Base-by-base conservation (phyloP, 2,888 invertebrate genomes). In the Lasioglossum morio region DNA sequence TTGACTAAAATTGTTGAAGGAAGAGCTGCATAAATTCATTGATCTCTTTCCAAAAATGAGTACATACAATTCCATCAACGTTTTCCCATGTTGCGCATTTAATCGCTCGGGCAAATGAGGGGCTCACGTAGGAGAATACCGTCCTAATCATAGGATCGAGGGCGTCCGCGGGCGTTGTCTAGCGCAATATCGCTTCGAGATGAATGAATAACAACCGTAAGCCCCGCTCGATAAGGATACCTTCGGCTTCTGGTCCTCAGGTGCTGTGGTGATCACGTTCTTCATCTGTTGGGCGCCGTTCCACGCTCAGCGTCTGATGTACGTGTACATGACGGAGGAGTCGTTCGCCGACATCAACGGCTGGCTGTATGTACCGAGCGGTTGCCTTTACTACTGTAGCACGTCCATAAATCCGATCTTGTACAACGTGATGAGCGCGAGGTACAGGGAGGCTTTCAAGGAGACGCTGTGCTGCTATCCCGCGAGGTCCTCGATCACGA, bases 201-300 rank as follows among this genome's bases (percentile, higher is more conserved):
- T 66, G 66, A 66, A 77, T 73, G 57, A n/a, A 10, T 14, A 30
- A 30, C 7, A 7, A 63, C 16, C 30, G 4, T 63, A 60, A 60
- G n/a, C 4, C 60, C 1, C 53, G 53, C 10, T 10, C 23, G 53
- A 10, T 53, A 53, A 53, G 53, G 23, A 53, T n/a, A 53, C n/a
- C 23, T 53, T n/a, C 53, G 14, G 34, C 74, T 19, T 53, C 66
- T 63, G n/a, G 60, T 87, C 73, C 96, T 96, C 43, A 99, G 99
- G 98, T 91, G 98, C 98, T 4, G 99, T 99, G 53, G 99, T 99
- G 85, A 96, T 98, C 37, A 98, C 98, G 19, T 99, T 99, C 96
- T 99, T 99, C 96, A 96, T 98, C 34, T 98, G 98, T 95, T 99
- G 99, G 99, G 98, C 98, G 0, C 99, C 99, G 40, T 99, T 99